These are phyloP conservation scores for Caiman crocodilus DNA, from an alignment of 2,797 vertebrate species.

Conservation along the genomic window DNA sequence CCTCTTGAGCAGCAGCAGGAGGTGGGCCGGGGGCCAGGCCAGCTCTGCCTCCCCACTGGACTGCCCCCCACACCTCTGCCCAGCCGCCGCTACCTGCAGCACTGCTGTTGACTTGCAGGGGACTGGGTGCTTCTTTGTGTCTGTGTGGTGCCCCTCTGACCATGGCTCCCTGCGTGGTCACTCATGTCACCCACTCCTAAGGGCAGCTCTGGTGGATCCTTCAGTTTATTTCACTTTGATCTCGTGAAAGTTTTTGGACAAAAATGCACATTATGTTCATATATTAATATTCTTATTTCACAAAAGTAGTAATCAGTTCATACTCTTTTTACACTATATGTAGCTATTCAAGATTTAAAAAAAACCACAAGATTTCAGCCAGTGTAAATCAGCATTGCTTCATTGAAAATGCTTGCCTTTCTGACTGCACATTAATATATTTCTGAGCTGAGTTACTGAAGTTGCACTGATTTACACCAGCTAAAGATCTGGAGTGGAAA, in stretches of 20 bases:
- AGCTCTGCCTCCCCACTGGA: too few species aligned
- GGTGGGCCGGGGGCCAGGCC: too few species aligned
- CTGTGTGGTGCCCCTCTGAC: too few species aligned
- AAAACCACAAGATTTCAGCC: conserved; percentile 22
- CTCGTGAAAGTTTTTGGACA: background rate
- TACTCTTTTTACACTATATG: conserved; percentile 1
- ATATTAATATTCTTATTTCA: conserved; percentile 14
- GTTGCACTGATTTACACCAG: background rate
- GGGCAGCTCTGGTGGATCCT: background rate
- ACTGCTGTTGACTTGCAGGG: too few species aligned
- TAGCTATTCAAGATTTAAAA: conserved; percentile 41
- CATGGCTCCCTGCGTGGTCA: too few species aligned
- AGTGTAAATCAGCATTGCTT: background rate
- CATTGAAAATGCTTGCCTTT: background rate
- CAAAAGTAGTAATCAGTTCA: conserved; percentile 9
- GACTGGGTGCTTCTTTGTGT: too few species aligned
- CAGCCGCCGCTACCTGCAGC: too few species aligned
- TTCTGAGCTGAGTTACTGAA: conserved; percentile 22
- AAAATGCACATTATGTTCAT: background rate
- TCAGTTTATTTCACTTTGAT: background rate
- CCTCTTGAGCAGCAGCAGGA: too few species aligned
- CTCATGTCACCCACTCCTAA: too few species aligned
- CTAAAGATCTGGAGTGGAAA: background rate
- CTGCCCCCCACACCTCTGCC: too few species aligned
- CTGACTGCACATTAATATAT: background rate